Evolutionary conservation across 1,140 invertebrate species (phyloP).

Genomic region (Uloborus diversus): DNA sequence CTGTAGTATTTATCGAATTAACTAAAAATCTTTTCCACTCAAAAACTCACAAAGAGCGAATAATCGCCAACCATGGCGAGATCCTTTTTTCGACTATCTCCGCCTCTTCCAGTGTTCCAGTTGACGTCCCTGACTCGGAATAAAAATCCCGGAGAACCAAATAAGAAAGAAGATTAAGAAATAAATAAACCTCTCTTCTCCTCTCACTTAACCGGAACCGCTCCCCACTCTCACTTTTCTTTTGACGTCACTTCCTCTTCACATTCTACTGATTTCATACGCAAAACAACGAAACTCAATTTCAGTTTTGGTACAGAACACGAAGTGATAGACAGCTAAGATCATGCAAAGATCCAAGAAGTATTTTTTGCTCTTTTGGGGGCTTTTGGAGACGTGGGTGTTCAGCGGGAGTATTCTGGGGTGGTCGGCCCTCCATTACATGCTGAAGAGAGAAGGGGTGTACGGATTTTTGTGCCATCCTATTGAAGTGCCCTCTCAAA

Average conservation of each 20-base stretch:
- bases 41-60: neutral
- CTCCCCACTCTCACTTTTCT: neutral
- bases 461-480: conserved; percentile 50
- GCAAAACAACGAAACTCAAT: conserved; percentile 19
- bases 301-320: neutral
- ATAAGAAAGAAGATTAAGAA: neutral
- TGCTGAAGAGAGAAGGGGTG: conserved; percentile 59
- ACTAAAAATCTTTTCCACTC: too few species aligned
- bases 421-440: conserved; percentile 60
- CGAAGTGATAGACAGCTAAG: neutral
- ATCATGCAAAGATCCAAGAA: conserved; percentile 43
- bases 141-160: neutral
- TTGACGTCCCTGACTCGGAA: conserved; percentile 14
- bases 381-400: conserved; percentile 59
- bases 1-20: too few species aligned
- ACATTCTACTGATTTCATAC: conserved; percentile 37
- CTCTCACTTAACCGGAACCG: neutral
- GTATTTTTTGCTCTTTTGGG: conserved; percentile 54
- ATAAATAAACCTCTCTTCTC: neutral
- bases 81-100: neutral
- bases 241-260: conserved; percentile 21
- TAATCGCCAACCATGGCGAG: neutral
- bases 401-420: conserved; percentile 60
- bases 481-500: neutral
- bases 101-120: neutral